These are phyloP conservation scores for Stegodyphus dumicola DNA, from an alignment of 1,140 invertebrate species.

Conservation along the genomic window DNA sequence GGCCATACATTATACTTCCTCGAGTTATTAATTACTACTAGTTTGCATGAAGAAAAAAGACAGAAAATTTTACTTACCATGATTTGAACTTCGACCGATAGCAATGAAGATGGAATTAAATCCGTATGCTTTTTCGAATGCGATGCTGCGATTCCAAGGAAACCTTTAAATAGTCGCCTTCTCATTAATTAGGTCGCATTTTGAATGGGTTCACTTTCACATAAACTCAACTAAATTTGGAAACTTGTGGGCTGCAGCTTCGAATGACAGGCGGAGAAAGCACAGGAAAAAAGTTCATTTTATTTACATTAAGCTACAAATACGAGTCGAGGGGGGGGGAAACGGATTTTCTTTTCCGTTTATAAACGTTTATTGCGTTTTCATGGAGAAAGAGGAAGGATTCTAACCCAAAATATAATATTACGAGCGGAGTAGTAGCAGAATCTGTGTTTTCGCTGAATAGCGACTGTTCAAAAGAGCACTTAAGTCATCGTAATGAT, in stretches of 20 bases:
- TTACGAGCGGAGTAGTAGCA: too few relatives aligned
- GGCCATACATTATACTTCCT: too few relatives aligned
- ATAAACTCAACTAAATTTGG: slow-evolving; percentile 60
- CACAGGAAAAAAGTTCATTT: slow-evolving; percentile 22
- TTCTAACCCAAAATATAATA: too few relatives aligned
- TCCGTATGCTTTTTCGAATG: neutral
- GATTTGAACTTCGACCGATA: neutral
- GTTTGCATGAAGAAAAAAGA: too few relatives aligned
- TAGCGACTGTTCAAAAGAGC: too few relatives aligned
- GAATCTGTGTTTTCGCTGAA: too few relatives aligned
- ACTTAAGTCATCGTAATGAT: too few relatives aligned
- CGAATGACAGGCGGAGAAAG: slow-evolving; percentile 16
- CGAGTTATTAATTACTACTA: too few relatives aligned
- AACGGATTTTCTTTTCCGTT: neutral
- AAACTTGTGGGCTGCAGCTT: slow-evolving; percentile 46
- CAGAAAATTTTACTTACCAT: slow-evolving; percentile 1
- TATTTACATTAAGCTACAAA: slow-evolving; percentile 55
- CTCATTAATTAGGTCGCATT: slow-evolving; percentile 46
- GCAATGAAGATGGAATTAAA: too few relatives aligned
- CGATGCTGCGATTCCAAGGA: neutral
- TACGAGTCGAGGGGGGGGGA: neutral
- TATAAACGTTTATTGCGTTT: neutral
- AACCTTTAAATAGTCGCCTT: slow-evolving; percentile 43
- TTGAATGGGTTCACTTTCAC: slow-evolving; percentile 27
- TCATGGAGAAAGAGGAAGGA: too few relatives aligned